Base-by-base conservation (phyloP, 2,797 vertebrate genomes). In the Antennarius maculatus region DNA sequence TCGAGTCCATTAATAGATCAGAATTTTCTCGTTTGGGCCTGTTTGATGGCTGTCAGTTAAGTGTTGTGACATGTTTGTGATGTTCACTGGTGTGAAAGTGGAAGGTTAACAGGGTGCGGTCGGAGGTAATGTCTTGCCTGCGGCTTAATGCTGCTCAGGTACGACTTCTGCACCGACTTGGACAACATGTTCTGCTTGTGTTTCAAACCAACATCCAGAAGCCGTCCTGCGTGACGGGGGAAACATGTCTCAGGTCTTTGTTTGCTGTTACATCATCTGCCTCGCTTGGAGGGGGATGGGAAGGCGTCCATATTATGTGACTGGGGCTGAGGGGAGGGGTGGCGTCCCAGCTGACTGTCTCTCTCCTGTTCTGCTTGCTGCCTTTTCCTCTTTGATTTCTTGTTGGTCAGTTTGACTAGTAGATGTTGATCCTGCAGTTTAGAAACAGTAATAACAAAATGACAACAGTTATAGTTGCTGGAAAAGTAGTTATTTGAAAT, bases 221-320 rank as follows among this genome's bases (percentile, higher is more conserved):
- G 23, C 23, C 23, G 23, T 23, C 23, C 23, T 23, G 23, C 2
- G 23, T 23, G 23, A 23, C 23, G 23, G 23, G 1, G 23, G 23
- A 23, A 23, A 23, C 23, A 23, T 34, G 31, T 5, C 5, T 5
- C 31, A 34, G 31, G 16, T 28, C 45, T 61, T 49, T 61, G 55
- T 65, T 71, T 68, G 14, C 41, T 52, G n/a, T 66, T 69, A 3
- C 5, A 12, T 69, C 49, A 50, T 67, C 46, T 54, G 57, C 28
- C 23, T 50, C 2, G 49, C 15, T 14, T 0, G 29, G 7, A 7
- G 46, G 62, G 31, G 59, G 58, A 45, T 54, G 67, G 76, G 47
- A 3, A n/a, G 3, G 14, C 47, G 42, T 41, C 53, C 7, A 13
- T 31, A n/a, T 70, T 61, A 47, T 78, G 61, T 49, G 27, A 61